phyloP scores from a whole-genome alignment of 2,888 invertebrate genomes.

The Germaria angustata region DNA sequence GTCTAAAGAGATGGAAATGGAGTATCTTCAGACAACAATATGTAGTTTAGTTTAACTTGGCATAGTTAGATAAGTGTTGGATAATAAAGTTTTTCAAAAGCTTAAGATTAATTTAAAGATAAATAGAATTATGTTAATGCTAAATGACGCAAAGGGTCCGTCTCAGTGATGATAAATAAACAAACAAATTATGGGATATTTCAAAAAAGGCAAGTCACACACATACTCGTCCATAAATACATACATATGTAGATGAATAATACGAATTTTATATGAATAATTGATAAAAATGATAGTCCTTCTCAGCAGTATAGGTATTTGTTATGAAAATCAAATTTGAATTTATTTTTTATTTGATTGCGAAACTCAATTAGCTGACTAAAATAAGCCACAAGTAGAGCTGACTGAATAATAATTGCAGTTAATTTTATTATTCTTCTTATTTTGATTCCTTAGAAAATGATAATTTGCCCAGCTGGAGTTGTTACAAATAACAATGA shows the following conservation, averaged over 20 bases:
- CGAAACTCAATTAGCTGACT: neutral
- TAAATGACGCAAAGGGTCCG: neutral
- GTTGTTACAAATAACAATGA: neutral
- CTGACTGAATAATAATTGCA: conserved; percentile 18
- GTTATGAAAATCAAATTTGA: neutral
- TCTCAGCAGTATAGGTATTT: neutral
- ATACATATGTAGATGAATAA: too few relatives aligned
- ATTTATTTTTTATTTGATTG: neutral
- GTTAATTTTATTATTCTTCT: neutral
- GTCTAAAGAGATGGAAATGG: conserved; percentile 6
- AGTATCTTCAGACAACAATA: neutral
- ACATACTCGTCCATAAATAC: too few relatives aligned
- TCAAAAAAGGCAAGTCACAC: too few relatives aligned
- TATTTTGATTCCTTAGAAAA: neutral
- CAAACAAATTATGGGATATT: neutral
- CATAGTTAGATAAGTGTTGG: neutral
- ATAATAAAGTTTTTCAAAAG: neutral
- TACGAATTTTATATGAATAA: too few relatives aligned
- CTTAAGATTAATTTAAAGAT: neutral
- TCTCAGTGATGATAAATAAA: neutral
- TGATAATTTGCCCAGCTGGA: neutral
- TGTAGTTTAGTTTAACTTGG: neutral
- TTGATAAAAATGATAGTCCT: too few relatives aligned
- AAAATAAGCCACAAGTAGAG: neutral
- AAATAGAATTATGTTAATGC: neutral